A percentile compares a stretch with the other conserved stretches of the same genome.
Evolutionary conservation across 2,888 invertebrate species (phyloP).

Genomic region (Rhorus exstirpatorius): DNA sequence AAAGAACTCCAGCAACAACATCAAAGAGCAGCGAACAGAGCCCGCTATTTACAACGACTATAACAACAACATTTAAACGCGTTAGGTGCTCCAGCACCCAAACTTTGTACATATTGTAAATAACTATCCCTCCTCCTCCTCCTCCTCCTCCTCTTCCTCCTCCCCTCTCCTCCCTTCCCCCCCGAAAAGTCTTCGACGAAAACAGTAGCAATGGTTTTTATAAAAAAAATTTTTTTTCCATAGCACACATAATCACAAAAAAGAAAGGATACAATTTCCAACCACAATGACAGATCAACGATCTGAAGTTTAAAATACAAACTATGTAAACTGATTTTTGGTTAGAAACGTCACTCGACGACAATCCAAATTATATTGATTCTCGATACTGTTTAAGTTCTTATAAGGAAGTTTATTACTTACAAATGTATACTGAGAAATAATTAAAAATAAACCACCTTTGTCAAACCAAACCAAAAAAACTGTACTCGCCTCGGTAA

Average conservation of each 20-base stretch:
- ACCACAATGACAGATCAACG: too few species aligned
- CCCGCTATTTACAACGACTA: background rate
- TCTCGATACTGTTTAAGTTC: background rate
- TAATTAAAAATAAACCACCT: constrained; percentile 16
- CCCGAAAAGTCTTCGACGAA: background rate
- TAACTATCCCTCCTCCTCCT: background rate
- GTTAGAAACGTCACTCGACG: constrained; percentile 15
- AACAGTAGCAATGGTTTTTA: too few species aligned
- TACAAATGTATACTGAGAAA: constrained; percentile 1
- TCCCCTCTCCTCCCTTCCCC: background rate
- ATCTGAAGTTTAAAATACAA: too few species aligned
- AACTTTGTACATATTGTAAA: constrained; percentile 13
- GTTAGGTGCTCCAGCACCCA: background rate
- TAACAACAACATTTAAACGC: background rate
- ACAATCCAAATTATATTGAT: background rate
- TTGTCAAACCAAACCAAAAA: constrained; percentile 4
- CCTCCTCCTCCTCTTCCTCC: background rate
- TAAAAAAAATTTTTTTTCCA: constrained; percentile 15
- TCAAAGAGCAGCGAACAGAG: constrained; percentile 14
- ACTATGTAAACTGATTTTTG: too few species aligned
- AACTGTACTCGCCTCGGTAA: too few species aligned
- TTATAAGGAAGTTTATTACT: constrained; percentile 11
- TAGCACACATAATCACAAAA: background rate
- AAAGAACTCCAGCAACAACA: constrained; percentile 7
- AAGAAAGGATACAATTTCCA: constrained; percentile 1